A percentile compares a stretch with the other conserved stretches of the same genome.
These are phyloP conservation scores for Ivindomyrus marchei DNA, from an alignment of 2,113 vertebrate genomes.

Conservation along the genomic window DNA sequence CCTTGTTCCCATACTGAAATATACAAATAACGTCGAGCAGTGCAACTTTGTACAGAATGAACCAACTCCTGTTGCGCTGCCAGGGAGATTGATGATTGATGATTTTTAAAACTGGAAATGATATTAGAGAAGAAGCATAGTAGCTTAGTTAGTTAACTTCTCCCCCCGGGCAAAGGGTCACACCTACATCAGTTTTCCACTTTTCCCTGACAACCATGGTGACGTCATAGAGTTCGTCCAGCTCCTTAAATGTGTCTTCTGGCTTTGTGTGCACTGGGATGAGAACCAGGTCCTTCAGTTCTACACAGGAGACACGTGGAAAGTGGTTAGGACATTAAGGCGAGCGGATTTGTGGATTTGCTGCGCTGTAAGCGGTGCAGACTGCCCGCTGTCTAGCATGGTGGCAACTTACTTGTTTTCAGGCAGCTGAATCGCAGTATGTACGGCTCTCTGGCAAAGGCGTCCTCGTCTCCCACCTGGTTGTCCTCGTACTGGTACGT, in stretches of 20 bases:
- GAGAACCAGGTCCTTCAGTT: constrained; percentile 59
- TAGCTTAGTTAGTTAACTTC: neutral
- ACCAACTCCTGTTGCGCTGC: neutral
- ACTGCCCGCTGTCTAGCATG: neutral
- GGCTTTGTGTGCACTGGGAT: constrained; percentile 70
- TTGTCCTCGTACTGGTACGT: constrained; percentile 59
- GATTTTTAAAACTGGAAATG: neutral
- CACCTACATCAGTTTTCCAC: constrained; percentile 60
- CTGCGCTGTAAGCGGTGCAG: neutral
- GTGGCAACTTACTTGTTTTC: constrained; percentile 41
- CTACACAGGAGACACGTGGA: constrained; percentile 28
- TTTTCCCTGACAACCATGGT: constrained; percentile 45
- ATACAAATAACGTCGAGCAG: neutral
- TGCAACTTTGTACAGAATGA: neutral
- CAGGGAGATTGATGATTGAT: neutral
- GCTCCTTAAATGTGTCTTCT: constrained; percentile 53
- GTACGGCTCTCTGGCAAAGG: constrained; percentile 61
- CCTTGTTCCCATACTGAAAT: neutral
- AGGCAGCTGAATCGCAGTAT: constrained; percentile 56
- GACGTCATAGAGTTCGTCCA: constrained; percentile 62
- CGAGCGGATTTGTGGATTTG: neutral
- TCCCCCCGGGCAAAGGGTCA: neutral
- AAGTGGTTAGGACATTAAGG: neutral
- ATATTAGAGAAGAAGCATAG: neutral
- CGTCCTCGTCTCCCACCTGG: constrained; percentile 43